Base-by-base conservation (phyloP, 2,888 invertebrate species). In the Apotomis betuletana region DNA sequence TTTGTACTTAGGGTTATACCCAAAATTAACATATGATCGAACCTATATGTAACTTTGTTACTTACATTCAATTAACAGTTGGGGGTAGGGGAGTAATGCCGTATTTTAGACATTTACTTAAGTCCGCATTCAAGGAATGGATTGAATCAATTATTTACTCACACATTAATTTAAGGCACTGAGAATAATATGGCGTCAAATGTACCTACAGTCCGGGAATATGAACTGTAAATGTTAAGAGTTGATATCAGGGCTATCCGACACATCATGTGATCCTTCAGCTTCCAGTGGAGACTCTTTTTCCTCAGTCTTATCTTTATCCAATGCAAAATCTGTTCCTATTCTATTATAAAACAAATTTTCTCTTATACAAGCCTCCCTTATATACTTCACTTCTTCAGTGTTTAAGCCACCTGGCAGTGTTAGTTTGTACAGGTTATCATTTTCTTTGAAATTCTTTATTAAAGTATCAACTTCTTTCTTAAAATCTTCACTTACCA, bases 401-500 rank as follows among this genome's bases (percentile, higher is more conserved):
- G 82, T 73, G 77, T 89, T 91, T 3, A 95, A 81, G 9, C 88
- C 88, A 59, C 84, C 83, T 1, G 95, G 95, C 57, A 95, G 81
- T 15, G 89, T 85, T 55, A 94, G 85, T 70, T 93, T 90, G 67
- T 88, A 82, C 49, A 93, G 75, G 67, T 91, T 83, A 0, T 72
- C 75, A 82, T 94, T 93, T 9, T 85, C 80, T 73, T 90, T 90
- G 71, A 95, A 93, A 58, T 84, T 87, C 13, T 84, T 85, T 46
- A 95, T 90, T 52, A 94, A 85, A 36, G 86, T 86, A 57, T 90
- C 87, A 0, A 94, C 91, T 79, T 92, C 90, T 64, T 80, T 76
- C 78, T 90, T 90, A 69, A 93, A 93, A 15, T 90, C 85, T 9
- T 90, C 81, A 74, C 84, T 88, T 4, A 94, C 75, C 74, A 75